These are phyloP conservation scores for Lacerta bilineata DNA, from an alignment of 2,797 vertebrate species.

Conservation along the genomic window DNA sequence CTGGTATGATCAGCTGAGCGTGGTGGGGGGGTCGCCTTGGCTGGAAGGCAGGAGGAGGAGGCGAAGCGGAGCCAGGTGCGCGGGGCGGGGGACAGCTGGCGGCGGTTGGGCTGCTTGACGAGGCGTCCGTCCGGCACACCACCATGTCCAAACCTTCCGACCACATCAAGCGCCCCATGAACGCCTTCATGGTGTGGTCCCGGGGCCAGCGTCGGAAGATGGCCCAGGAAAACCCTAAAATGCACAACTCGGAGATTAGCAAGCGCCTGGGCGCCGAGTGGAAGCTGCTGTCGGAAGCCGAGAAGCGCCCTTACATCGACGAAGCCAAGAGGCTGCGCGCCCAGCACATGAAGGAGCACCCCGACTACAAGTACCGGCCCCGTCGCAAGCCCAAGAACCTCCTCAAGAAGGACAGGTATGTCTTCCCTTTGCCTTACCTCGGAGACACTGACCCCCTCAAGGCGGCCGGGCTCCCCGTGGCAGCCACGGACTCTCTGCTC, in stretches of 20 bases:
- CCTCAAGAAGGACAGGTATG: constrained; percentile 96
- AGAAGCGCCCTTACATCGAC: constrained; percentile 91
- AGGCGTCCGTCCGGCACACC: constrained; percentile 49
- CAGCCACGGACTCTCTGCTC: constrained; percentile 92
- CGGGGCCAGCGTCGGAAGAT: constrained; percentile 95
- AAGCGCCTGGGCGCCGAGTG: constrained; percentile 95
- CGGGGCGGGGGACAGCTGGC: neutral
- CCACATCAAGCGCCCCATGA: constrained; percentile 95
- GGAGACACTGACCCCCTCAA: constrained; percentile 97
- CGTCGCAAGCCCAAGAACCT: constrained; percentile 93
- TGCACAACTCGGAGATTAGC: constrained; percentile 99
- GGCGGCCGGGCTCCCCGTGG: constrained; percentile 89
- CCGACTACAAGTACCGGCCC: constrained; percentile 93
- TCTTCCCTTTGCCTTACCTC: constrained; percentile 98
- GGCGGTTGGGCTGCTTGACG: constrained; percentile 22
- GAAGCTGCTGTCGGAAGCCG: constrained; percentile 91
- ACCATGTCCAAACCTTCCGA: constrained; percentile 98
- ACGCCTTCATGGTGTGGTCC: constrained; percentile 95
- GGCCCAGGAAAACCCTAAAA: constrained; percentile 99
- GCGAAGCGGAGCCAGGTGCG: constrained; percentile 43
- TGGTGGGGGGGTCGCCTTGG: constrained; percentile 56
- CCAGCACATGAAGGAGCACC: constrained; percentile 94
- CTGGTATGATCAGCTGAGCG: constrained; percentile 84
- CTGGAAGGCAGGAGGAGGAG: constrained; percentile 26
- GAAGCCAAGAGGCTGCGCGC: constrained; percentile 91